Conservation (phyloP, 64 coral and sea anemone species). For the Trachythela sp. region DNA sequence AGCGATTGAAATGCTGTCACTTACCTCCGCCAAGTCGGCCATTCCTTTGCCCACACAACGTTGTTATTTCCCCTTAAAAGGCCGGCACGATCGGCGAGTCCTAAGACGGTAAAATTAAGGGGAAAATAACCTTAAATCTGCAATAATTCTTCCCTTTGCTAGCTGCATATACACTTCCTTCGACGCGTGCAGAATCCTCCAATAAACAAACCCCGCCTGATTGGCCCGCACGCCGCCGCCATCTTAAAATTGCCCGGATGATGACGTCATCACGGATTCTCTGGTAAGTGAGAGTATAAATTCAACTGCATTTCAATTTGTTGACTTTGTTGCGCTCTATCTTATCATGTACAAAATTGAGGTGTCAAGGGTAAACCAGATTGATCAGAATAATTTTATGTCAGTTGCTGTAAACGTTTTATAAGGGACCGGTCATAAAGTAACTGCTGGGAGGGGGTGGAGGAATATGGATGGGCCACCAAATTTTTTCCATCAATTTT, state of each 20-base stretch:
- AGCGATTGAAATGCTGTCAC: not conserved
- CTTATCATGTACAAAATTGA: too few species aligned
- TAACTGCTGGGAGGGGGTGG: too few species aligned
- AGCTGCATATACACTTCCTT: conserved; percentile 59
- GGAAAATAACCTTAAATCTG: not conserved
- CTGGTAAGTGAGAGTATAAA: too few species aligned
- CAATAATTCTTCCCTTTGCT: not conserved
- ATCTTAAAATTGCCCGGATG: conserved; percentile 99
- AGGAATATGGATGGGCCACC: too few species aligned
- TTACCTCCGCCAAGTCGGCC: conserved; percentile 7
- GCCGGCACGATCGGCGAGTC: conserved; percentile 10
- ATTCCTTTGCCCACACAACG: not conserved
- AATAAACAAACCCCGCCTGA: conserved; percentile 99
- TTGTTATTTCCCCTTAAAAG: conserved; percentile 7
- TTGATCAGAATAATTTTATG: too few species aligned
- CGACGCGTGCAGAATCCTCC: conserved; percentile 65
- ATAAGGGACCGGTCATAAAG: too few species aligned
- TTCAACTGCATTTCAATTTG: too few species aligned
- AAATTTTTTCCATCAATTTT: too few species aligned
- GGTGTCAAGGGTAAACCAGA: too few species aligned
- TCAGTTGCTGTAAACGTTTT: too few species aligned
- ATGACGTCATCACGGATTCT: not conserved
- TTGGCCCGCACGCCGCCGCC: conserved; percentile 91
- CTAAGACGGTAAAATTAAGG: conserved; percentile 9
- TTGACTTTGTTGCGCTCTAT: too few species aligned